These are phyloP conservation scores for Lutraria lutraria DNA, from an alignment of 2,888 invertebrate genomes.

Conservation along the genomic window DNA sequence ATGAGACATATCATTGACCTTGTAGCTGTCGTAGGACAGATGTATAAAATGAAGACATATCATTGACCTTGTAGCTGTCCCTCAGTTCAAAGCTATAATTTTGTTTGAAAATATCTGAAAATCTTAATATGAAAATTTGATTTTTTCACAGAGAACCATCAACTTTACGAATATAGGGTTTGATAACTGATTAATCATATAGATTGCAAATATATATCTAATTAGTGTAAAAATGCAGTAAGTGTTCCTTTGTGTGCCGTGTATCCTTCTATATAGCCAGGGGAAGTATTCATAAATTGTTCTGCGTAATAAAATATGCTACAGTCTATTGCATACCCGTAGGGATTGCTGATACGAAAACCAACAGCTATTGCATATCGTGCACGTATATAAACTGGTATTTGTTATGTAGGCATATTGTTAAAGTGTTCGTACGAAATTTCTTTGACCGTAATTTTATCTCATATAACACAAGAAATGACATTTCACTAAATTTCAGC, in stretches of 20 bases:
- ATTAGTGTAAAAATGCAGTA: not conserved
- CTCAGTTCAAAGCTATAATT: too few species aligned
- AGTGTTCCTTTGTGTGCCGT: not conserved
- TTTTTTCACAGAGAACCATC: too few species aligned
- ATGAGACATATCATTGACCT: too few species aligned
- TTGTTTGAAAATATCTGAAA: too few species aligned
- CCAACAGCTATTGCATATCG: not conserved
- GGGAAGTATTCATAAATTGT: not conserved
- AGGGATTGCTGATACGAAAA: not conserved
- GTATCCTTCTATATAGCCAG: not conserved
- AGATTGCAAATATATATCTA: not conserved
- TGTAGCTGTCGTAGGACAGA: too few species aligned
- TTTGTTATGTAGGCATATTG: not conserved
- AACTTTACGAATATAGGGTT: not conserved
- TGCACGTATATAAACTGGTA: not conserved
- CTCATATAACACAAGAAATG: not conserved
- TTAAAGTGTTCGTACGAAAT: not conserved
- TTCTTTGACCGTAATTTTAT: not conserved
- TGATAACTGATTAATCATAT: not conserved
- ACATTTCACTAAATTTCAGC: not conserved
- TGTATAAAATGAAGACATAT: too few species aligned
- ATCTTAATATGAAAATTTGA: too few species aligned
- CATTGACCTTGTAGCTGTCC: too few species aligned
- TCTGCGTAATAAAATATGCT: not conserved
- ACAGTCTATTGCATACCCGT: not conserved